A percentile compares a stretch with the other conserved stretches of the same genome.
Evolutionary conservation across 2,797 vertebrate genomes (phyloP).

Genomic region (Rhinoraja longicauda): DNA sequence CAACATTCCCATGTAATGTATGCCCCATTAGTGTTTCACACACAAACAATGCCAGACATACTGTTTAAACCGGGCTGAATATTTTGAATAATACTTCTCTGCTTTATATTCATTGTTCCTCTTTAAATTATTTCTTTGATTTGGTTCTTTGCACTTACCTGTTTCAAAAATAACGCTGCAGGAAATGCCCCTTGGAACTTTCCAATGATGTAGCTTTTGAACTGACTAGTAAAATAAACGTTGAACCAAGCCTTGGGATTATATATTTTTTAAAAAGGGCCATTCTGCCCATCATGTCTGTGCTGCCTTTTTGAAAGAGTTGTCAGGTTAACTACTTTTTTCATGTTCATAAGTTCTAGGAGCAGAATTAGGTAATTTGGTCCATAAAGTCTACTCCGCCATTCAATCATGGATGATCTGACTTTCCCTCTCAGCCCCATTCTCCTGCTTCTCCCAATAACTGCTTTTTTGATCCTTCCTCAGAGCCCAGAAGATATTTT

Average conservation of each 20-base stretch:
- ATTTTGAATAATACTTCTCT: slow-evolving; percentile 13
- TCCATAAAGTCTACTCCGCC: too few species aligned
- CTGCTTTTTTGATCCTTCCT: not conserved
- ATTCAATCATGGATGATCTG: too few species aligned
- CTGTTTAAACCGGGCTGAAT: slow-evolving; percentile 11
- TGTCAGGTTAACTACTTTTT: not conserved
- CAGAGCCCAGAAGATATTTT: not conserved
- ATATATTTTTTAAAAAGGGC: not conserved
- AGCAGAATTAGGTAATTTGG: too few species aligned
- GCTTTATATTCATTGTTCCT: slow-evolving; percentile 16
- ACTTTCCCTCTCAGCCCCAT: too few species aligned
- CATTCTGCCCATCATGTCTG: not conserved
- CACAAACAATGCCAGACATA: not conserved
- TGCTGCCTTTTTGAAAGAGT: not conserved
- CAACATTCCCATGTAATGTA: slow-evolving; percentile 24
- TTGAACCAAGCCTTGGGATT: not conserved
- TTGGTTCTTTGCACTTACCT: not conserved
- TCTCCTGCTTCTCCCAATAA: too few species aligned
- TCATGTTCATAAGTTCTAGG: too few species aligned
- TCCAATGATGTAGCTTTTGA: not conserved
- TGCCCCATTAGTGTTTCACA: slow-evolving; percentile 17
- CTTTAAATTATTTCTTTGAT: not conserved
- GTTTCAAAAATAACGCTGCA: not conserved
- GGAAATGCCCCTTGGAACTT: not conserved
- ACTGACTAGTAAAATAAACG: not conserved